Conservation (phyloP, 1,140 invertebrate genomes). For the Drosophila punjabiensis region DNA sequence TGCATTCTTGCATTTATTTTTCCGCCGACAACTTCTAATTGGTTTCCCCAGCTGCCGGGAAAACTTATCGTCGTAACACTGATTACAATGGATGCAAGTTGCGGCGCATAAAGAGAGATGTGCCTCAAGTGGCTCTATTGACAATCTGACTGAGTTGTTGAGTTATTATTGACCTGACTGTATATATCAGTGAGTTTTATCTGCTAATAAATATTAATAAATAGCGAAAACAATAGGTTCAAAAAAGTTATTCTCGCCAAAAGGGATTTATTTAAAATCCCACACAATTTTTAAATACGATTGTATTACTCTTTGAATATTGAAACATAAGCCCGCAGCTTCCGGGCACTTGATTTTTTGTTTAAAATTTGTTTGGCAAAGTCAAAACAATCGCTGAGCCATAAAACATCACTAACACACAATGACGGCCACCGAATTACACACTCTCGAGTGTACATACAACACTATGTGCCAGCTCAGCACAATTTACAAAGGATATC, state of each 20-base stretch:
- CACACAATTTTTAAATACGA: neutral
- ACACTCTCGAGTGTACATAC: conserved; percentile 7
- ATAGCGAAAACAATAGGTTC: neutral
- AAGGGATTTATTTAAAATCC: conserved; percentile 7
- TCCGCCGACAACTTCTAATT: conserved; percentile 69
- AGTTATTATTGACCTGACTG: neutral
- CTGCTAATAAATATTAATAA: neutral
- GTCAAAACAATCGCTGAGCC: conserved; percentile 9
- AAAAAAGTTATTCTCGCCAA: neutral
- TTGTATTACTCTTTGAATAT: conserved; percentile 1
- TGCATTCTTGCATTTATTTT: conserved; percentile 68
- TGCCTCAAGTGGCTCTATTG: conserved; percentile 24
- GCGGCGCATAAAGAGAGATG: neutral
- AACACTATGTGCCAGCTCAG: conserved; percentile 17
- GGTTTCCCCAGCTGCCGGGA: conserved; percentile 37
- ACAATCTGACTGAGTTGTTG: neutral
- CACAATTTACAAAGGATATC: conserved; percentile 32
- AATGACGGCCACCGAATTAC: conserved; percentile 21
- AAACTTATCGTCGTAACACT: conserved; percentile 18
- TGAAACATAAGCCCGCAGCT: neutral
- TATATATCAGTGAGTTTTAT: neutral
- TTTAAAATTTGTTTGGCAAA: conserved; percentile 12
- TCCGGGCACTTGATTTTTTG: neutral
- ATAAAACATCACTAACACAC: conserved; percentile 37
- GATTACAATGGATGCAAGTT: conserved; percentile 34